Conservation (phyloP, 2,888 invertebrate species). For the Apotomis betuletana region DNA sequence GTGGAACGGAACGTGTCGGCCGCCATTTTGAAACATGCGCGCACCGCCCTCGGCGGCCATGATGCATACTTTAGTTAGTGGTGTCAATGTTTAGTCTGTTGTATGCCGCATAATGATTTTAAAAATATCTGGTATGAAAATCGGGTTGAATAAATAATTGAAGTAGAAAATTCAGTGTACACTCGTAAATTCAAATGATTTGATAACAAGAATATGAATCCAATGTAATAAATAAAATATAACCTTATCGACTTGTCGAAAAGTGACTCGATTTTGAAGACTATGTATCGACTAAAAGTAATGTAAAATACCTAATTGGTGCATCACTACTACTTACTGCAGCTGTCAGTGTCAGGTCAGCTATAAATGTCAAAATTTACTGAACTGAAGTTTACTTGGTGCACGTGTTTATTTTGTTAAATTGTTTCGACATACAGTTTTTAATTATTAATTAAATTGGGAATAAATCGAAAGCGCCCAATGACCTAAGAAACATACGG, state of each 20-base stretch:
- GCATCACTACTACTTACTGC: slow-evolving; percentile 12
- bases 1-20: slow-evolving; percentile 32
- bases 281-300: not conserved
- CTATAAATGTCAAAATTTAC: slow-evolving; percentile 20
- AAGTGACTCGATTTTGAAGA: not conserved
- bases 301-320: not conserved
- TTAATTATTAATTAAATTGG: too few relatives aligned
- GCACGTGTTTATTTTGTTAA: slow-evolving; percentile 16
- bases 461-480: not conserved
- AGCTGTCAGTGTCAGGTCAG: not conserved
- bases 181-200: too few relatives aligned
- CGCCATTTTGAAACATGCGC: slow-evolving; percentile 40
- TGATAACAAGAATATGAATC: too few relatives aligned
- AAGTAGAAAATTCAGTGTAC: not conserved
- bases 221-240: not conserved
- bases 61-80: slow-evolving; percentile 11
- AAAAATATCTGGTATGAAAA: not conserved
- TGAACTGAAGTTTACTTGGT: not conserved
- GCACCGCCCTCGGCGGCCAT: slow-evolving; percentile 16
- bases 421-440: too few relatives aligned
- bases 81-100: not conserved
- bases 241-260: not conserved
- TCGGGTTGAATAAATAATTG: not conserved
- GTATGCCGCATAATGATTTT: not conserved
- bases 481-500: not conserved